phyloP scores from a whole-genome alignment of 2,113 vertebrate species.

The Hippocampus abdominalis region DNA sequence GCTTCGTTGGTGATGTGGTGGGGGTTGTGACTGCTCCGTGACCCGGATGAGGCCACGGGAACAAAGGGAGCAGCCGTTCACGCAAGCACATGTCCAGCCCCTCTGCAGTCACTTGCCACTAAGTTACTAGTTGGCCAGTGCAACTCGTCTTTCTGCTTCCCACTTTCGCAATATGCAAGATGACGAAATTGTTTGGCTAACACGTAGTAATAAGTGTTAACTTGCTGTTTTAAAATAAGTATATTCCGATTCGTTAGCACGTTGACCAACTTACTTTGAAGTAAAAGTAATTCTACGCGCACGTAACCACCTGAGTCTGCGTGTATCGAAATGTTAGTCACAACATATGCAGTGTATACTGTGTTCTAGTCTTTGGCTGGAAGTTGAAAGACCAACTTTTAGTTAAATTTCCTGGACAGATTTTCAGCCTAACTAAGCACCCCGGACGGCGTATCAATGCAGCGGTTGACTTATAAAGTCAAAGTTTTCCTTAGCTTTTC shows the following conservation, averaged over 20 bases:
- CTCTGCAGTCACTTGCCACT: neutral
- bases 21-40: slow-evolving; percentile 24
- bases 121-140: neutral
- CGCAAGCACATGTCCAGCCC: slow-evolving; percentile 49
- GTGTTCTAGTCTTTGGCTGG: neutral
- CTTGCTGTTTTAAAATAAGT: neutral
- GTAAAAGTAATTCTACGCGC: no score
- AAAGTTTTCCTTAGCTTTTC: no score
- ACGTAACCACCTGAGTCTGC: no score
- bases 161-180: neutral
- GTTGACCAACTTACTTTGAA: neutral
- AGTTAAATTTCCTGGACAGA: neutral
- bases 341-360: no score
- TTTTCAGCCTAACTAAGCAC: neutral
- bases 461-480: no score
- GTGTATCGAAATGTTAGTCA: no score
- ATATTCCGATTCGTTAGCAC: neutral
- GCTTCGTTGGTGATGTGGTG: neutral
- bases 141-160: neutral
- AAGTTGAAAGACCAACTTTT: neutral
- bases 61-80: slow-evolving; percentile 67
- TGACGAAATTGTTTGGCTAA: neutral
- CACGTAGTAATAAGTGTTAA: neutral
- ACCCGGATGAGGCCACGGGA: slow-evolving; percentile 69
- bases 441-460: no score